Evolutionary conservation across 2,888 invertebrate genomes (phyloP).

Genomic region (Nomada hirtipes): DNA sequence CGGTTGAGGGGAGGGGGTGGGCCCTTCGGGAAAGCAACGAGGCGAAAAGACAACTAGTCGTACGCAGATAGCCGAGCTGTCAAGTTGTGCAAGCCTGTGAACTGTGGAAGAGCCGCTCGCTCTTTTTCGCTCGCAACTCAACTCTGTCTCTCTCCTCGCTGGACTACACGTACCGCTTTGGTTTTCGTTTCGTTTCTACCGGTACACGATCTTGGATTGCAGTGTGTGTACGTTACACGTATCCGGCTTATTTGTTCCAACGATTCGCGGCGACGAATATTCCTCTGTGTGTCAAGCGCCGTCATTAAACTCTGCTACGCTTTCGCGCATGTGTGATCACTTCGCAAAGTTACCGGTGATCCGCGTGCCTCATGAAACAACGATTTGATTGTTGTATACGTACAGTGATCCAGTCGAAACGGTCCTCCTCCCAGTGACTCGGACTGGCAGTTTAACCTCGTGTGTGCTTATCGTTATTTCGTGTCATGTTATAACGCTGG

Average conservation of each 20-base stretch:
- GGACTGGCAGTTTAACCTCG: conserved; percentile 27
- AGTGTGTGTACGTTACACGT: conserved; percentile 47
- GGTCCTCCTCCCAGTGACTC: conserved; percentile 21
- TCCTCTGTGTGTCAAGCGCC: conserved; percentile 24
- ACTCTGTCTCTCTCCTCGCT: neutral
- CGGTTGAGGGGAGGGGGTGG: conserved; percentile 72
- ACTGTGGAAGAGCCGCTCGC: conserved; percentile 13
- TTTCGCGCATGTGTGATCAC: conserved; percentile 34
- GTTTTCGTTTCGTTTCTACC: neutral
- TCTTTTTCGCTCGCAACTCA: neutral
- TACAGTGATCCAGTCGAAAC: conserved; percentile 12
- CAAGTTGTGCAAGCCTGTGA: conserved; percentile 67
- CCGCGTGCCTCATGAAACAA: conserved; percentile 41
- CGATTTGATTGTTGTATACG: conserved; percentile 29
- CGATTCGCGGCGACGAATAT: conserved; percentile 7
- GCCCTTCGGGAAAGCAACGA: conserved; percentile 83
- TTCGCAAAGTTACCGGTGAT: conserved; percentile 22
- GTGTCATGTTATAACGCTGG: conserved; percentile 52
- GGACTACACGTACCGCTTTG: conserved; percentile 17
- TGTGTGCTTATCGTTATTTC: conserved; percentile 41
- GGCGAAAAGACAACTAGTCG: conserved; percentile 81
- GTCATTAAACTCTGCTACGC: conserved; percentile 23
- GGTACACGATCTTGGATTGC: conserved; percentile 48
- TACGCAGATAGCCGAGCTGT: conserved; percentile 81
- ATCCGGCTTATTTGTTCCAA: conserved; percentile 30